Conservation (phyloP, 2,797 vertebrate genomes). For the Brachyrhaphis roseni region DNA sequence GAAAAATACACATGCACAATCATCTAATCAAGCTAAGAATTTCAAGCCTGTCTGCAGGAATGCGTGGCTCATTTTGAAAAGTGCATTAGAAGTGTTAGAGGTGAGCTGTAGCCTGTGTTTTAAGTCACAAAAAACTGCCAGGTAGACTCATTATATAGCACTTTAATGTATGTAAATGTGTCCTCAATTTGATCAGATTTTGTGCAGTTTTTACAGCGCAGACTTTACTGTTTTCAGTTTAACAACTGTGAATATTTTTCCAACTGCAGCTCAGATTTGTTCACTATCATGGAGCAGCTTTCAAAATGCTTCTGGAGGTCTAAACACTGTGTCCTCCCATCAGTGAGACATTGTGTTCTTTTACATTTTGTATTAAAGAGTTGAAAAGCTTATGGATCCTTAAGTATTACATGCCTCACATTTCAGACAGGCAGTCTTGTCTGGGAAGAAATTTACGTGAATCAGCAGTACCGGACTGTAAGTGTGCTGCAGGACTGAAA, state of each 20-base stretch:
- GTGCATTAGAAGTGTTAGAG: not conserved
- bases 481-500: conserved; percentile 69
- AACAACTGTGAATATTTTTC: not conserved
- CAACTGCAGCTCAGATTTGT: not conserved
- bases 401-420: conserved; percentile 30
- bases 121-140: not conserved
- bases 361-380: conserved; percentile 5
- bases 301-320: not conserved
- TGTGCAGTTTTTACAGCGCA: not conserved
- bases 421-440: conserved; percentile 38
- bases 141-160: not conserved
- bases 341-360: not conserved
- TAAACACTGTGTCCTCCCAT: conserved; percentile 4
- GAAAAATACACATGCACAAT: not conserved
- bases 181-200: not conserved
- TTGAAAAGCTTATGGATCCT: conserved; percentile 32
- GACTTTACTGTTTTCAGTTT: not conserved
- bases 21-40: not conserved
- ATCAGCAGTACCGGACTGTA: conserved; percentile 67
- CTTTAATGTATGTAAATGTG: not conserved
- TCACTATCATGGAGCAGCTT: not conserved
- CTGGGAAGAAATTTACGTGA: conserved; percentile 53
- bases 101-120: not conserved
- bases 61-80: not conserved
- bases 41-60: not conserved